Base-by-base conservation (phyloP, 2,797 vertebrate species). In the Synaphobranchus kaupii region DNA sequence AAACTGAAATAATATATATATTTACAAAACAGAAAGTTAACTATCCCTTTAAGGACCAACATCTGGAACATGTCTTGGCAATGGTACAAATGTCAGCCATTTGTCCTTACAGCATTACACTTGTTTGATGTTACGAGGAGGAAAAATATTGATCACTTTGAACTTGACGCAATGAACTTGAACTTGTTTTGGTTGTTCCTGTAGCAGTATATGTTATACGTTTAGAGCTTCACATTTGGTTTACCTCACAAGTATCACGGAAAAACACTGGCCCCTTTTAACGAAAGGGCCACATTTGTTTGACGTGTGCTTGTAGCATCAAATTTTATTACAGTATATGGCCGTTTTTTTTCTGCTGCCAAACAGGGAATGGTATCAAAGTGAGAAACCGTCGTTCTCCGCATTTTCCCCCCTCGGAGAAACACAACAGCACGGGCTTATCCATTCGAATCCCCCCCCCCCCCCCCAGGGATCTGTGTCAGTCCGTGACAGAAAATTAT, bases 401-500 rank as follows among this genome's bases (percentile, higher is more conserved):
- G 52, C 34, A 0, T 58, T 58, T 80, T 86, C 20, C 13, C 10
- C 52, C 10, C 84, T 71, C 47, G 39, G 50, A 56, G 71, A 80
- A 86, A 80, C 34, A 86, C 34, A 39, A 58, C 68, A 39, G 47
- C 73, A 34, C 68, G 66, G 22, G 85, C 15, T 20, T 78, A 22
- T 8, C 63, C 25, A 34, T 31, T 44, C 25, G 13, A 34, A 56
- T 17, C 84, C 28, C 85, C 68, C 68, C 58, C 39, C 39, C 39
- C 39, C 39, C 39, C n/a, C n/a, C n/a, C 12, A 50, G 83, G 31
- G 66, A 89, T 81, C 81, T 83, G 56, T 88, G 85, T 81, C 86
- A 63, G 80, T 48, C 1, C 76, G 73, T 86, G 89, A 89, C 85
- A 90, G 84, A 89, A 85, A 90, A 90, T 88, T 89, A 90, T 90